These are phyloP conservation scores for Chrysina gloriosa DNA, from an alignment of 2,888 invertebrate genomes.

Conservation along the genomic window DNA sequence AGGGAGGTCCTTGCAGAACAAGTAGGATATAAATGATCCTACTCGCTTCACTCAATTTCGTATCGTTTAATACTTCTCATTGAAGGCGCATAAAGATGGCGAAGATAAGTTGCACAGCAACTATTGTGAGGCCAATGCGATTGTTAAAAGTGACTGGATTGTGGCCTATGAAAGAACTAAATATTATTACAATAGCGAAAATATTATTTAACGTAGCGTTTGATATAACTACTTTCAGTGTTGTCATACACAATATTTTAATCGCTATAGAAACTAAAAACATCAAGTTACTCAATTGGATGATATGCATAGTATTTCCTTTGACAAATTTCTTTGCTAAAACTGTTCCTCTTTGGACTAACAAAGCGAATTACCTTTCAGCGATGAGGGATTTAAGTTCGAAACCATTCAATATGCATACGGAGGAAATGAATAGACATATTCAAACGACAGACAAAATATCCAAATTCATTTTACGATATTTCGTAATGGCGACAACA, in stretches of 20 bases:
- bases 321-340: constrained; percentile 5
- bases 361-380: background rate
- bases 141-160: background rate
- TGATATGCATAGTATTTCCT: background rate
- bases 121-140: background rate
- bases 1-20: too few species aligned
- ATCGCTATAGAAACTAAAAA: background rate
- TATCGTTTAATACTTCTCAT: background rate
- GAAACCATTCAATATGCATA: background rate
- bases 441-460: background rate
- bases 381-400: background rate
- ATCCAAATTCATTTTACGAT: constrained; percentile 5
- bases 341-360: background rate
- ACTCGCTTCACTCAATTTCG: background rate
- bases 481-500: background rate
- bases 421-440: background rate
- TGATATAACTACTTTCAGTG: background rate
- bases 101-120: background rate
- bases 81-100: background rate
- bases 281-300: constrained; percentile 3
- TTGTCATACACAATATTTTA: constrained; percentile 4
- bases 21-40: background rate
- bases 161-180: background rate
- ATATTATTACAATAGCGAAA: background rate
- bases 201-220: background rate